A percentile compares a stretch with the other conserved stretches of the same genome.
Conservation (phyloP, 30 jellyfish, hydroid and myxozoan species). For the Hydra vulgaris region DNA sequence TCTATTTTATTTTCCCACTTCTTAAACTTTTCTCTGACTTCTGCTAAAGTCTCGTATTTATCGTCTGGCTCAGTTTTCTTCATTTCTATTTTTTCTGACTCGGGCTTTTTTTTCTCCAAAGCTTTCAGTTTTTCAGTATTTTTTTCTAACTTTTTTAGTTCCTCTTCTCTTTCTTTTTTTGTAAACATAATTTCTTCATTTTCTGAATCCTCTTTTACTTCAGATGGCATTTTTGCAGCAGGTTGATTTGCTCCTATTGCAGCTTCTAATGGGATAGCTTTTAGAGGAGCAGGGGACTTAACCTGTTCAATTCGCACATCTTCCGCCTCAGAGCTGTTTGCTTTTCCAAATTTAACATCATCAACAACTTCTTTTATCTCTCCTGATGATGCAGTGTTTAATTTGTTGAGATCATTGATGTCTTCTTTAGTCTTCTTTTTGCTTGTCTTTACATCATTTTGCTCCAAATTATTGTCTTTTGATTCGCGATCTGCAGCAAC, state of each 20-base stretch:
- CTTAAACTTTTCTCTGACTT: constrained; percentile 45
- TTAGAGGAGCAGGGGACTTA: constrained; percentile 32
- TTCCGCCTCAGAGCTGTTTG: constrained; percentile 41
- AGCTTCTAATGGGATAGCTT: not conserved
- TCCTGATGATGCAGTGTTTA: constrained; percentile 2
- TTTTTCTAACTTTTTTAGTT: constrained; percentile 7
- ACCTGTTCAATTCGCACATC: constrained; percentile 74
- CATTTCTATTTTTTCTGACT: constrained; percentile 9
- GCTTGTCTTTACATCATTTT: constrained; percentile 4
- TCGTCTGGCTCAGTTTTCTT: constrained; percentile 15
- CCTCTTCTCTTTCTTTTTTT: constrained; percentile 19
- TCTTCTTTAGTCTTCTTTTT: not conserved
- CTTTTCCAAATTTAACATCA: not conserved
- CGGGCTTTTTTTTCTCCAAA: not conserved
- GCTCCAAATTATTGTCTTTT: constrained; percentile 27
- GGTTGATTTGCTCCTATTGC: not conserved
- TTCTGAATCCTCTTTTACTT: constrained; percentile 3
- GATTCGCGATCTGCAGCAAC: constrained; percentile 30
- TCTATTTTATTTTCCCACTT: constrained; percentile 33
- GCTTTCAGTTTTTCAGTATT: constrained; percentile 2
- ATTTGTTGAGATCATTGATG: not conserved
- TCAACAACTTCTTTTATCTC: constrained; percentile 16
- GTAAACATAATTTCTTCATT: constrained; percentile 26
- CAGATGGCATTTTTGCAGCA: constrained; percentile 2
- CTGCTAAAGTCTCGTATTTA: constrained; percentile 70